Conservation (phyloP, 2,888 invertebrate species). For the Tuberolachnus salignus region DNA sequence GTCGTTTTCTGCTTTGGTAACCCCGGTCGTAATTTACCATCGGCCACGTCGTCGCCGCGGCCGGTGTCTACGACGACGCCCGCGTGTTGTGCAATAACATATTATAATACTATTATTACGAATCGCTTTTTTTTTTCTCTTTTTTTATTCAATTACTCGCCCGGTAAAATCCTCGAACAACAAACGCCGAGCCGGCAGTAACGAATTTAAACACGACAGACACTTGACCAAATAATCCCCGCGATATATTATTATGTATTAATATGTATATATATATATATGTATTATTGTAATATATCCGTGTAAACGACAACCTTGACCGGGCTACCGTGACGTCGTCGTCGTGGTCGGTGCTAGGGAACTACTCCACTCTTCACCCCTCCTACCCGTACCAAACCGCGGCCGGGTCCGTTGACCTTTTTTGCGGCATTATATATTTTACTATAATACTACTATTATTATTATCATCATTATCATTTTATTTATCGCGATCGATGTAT, state of each 20-base stretch:
- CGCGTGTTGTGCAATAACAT: too few species aligned
- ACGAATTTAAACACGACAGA: too few species aligned
- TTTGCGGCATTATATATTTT: constrained; percentile 3
- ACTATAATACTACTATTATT: constrained; percentile 24
- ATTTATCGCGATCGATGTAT: constrained; percentile 1
- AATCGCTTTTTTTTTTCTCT: too few species aligned
- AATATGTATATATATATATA: too few species aligned
- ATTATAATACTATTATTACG: too few species aligned
- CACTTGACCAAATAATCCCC: constrained; percentile 35
- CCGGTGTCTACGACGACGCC: background rate
- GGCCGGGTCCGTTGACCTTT: constrained; percentile 40
- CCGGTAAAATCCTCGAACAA: too few species aligned
- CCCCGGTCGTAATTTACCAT: background rate
- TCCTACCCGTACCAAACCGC: too few species aligned
- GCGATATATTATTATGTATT: background rate
- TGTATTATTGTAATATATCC: too few species aligned
- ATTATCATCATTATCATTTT: background rate
- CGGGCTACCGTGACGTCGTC: constrained; percentile 20
- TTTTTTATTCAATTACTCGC: too few species aligned
- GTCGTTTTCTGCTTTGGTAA: too few species aligned
- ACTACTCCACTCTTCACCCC: too few species aligned
- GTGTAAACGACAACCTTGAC: constrained; percentile 42
- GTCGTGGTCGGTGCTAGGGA: background rate
- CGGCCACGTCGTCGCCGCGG: background rate
- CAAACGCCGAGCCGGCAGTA: constrained; percentile 32